Conservation (phyloP, 2,113 vertebrate genomes). For the Oryzias woworae region DNA sequence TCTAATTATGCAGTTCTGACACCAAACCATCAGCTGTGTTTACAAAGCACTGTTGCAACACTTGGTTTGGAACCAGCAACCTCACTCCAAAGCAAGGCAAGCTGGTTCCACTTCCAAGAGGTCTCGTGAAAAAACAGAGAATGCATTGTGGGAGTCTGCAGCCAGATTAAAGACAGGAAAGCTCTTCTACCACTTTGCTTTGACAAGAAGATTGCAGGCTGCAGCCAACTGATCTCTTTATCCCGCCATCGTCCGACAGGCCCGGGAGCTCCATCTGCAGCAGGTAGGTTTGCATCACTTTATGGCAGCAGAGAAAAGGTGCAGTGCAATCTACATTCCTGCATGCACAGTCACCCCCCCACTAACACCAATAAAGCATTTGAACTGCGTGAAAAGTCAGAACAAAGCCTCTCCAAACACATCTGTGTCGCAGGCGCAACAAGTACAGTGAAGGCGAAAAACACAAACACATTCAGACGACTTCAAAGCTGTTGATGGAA, state of each 20-base stretch:
- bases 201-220: conserved; percentile 71
- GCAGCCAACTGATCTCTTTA: conserved; percentile 61
- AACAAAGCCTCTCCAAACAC: conserved; percentile 32
- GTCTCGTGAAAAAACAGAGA: conserved; percentile 43
- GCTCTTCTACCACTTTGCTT: conserved; percentile 53
- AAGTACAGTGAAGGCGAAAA: conserved; percentile 57
- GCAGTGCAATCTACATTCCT: neutral
- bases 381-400: neutral
- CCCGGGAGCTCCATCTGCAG: conserved; percentile 14
- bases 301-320: neutral
- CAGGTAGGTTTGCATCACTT: conserved; percentile 43
- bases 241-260: conserved; percentile 42
- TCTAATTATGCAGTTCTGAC: no score
- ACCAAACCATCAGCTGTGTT: neutral
- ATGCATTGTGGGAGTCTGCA: conserved; percentile 48
- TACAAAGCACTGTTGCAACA: conserved; percentile 44
- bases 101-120: conserved; percentile 53
- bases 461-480: conserved; percentile 48
- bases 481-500: conserved; percentile 69
- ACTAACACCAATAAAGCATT: no score
- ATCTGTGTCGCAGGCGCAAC: conserved; percentile 71
- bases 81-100: conserved; percentile 57
- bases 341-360: neutral
- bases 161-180: conserved; percentile 65
- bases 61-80: conserved; percentile 59